phyloP scores from a whole-genome alignment of 2,797 vertebrate species.

The Silurus aristotelis region DNA sequence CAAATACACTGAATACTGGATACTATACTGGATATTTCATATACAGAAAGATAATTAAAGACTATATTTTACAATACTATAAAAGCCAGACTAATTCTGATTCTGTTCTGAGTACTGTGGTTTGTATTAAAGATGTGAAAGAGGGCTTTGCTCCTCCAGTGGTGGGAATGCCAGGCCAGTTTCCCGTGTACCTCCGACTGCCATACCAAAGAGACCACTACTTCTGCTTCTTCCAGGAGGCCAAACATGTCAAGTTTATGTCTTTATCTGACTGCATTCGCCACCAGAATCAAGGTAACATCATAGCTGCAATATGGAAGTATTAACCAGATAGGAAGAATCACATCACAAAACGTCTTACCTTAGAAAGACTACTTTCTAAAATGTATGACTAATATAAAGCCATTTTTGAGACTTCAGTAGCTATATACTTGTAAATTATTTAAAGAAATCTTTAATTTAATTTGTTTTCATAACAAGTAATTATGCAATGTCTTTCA shows the following conservation, averaged over 20 bases:
- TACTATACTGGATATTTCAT: background rate
- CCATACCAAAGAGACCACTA: slow-evolving; percentile 83
- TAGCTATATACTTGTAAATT: background rate
- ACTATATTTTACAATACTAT: no score
- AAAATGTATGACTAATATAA: background rate
- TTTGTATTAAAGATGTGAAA: slow-evolving; percentile 66
- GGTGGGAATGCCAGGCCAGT: slow-evolving; percentile 76
- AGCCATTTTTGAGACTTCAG: background rate
- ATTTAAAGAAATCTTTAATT: background rate
- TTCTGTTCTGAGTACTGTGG: background rate
- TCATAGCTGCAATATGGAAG: background rate
- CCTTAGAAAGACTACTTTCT: background rate
- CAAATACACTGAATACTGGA: no score
- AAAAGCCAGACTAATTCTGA: background rate
- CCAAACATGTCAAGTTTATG: slow-evolving; percentile 74
- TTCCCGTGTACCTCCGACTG: slow-evolving; percentile 87
- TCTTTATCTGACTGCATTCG: slow-evolving; percentile 83
- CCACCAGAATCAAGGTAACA: slow-evolving; percentile 84
- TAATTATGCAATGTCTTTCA: no score
- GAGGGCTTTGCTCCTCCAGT: slow-evolving; percentile 78
- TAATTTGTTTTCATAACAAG: background rate
- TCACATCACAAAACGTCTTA: background rate
- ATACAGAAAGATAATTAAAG: background rate
- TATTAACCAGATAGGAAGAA: background rate
- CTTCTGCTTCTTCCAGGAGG: slow-evolving; percentile 81